Evolutionary conservation across 2,888 invertebrate genomes (phyloP), one percentile per base, ranked within the genome.

Genomic region (Aphelenchoides bicaudatus): DNA sequence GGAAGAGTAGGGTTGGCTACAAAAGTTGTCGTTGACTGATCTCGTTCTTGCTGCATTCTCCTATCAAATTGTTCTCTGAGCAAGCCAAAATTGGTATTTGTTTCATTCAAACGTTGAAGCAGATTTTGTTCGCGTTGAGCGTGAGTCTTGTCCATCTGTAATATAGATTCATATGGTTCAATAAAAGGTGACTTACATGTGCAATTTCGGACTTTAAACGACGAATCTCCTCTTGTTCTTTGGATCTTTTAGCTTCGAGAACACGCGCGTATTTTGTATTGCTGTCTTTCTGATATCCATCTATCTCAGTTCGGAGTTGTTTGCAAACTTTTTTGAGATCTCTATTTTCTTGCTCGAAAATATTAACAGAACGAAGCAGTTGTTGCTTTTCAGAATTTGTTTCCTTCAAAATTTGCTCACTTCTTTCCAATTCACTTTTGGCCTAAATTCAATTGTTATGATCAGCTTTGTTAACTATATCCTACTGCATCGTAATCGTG

Each of bases 71-170:
- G n/a, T n/a, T n/a, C n/a, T n/a, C n/a, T n/a, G n/a, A n/a, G n/a
- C n/a, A n/a, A n/a, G 43, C n/a, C 23, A n/a, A 21, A n/a, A n/a
- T 43, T 43, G 8, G 43, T 25, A 10, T 43, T 25, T 19, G 6
- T 6, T 43, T 43, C 43, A 25, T 25, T 19, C 23, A 43, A 25
- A 6, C n/a, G 16, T n/a, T 43, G 43, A 6, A 43, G 21, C 8
- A 43, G 43, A n/a, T 43, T 43, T 6, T 43, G 6, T 25, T 43
- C 43, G 23, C 43, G 43, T 43, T 43, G 6, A n/a, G 16, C 43
- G 10, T 21, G 43, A 6, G 6, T 19, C 23, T 43, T 43, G 6
- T 43, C 6, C 6, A 8, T 19, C 43, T 43, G 23, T 8, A 43
- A 21, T 10, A n/a, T 25, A n/a, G 23, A 10, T 6, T 6, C 6